phyloP scores from a whole-genome alignment of 2,797 vertebrate species.

The Lutjanus campechanus region DNA sequence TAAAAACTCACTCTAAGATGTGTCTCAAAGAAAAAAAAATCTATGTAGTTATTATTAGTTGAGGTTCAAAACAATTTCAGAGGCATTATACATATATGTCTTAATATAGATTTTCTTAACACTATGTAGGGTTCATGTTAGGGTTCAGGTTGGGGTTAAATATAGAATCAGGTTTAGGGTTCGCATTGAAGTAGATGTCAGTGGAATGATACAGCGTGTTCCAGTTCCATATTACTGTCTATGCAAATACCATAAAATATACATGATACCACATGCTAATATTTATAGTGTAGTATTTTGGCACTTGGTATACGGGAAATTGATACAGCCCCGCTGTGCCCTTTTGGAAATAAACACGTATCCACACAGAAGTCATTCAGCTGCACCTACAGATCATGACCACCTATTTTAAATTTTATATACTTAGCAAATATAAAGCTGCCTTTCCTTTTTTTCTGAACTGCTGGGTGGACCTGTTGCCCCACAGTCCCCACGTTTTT shows the following conservation, averaged over 20 bases:
- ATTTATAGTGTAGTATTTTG: not conserved
- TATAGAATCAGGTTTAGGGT: not conserved
- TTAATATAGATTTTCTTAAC: not conserved
- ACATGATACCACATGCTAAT: constrained; percentile 4
- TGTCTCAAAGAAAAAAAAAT: not conserved
- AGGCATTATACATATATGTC: not conserved
- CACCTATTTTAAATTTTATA: no score
- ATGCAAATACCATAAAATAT: constrained; percentile 1
- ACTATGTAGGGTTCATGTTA: not conserved
- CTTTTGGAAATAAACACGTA: not conserved
- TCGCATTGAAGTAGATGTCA: no score
- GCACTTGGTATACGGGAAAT: not conserved
- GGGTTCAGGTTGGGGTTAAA: not conserved
- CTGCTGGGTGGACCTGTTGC: not conserved
- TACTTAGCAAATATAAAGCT: not conserved
- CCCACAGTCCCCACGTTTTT: not conserved
- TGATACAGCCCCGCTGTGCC: not conserved
- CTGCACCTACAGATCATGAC: not conserved
- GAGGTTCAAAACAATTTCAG: not conserved
- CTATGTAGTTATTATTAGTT: not conserved
- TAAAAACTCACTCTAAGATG: not conserved
- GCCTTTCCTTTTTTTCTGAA: not conserved
- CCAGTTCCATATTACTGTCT: not conserved
- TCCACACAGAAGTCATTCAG: not conserved
- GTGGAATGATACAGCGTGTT: constrained; percentile 4